phyloP scores from a whole-genome alignment of 2,888 invertebrate genomes.

The Beris chalybata region DNA sequence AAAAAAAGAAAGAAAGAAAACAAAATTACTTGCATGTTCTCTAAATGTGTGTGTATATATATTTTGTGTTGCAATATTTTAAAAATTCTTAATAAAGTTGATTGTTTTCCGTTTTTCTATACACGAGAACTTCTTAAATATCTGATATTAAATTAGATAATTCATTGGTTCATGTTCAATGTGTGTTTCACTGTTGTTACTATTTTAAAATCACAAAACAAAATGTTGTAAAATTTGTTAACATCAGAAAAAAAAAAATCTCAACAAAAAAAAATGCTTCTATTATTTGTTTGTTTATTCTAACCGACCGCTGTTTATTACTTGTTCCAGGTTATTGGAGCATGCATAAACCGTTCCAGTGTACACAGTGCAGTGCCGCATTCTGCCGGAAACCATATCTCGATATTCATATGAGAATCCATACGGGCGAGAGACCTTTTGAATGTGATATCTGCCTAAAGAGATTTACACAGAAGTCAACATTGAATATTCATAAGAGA shows the following conservation, averaged over 20 bases:
- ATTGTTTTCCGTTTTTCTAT: no score
- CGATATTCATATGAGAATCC: conserved; percentile 80
- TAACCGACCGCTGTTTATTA: conserved; percentile 45
- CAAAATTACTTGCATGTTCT: conserved; percentile 12
- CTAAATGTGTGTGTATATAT: conserved; percentile 22
- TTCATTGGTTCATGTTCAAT: no score
- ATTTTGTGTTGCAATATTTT: conserved; percentile 4
- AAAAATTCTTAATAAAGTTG: neutral
- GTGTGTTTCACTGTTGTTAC: neutral
- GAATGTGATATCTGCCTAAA: conserved; percentile 71
- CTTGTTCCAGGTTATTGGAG: conserved; percentile 48
- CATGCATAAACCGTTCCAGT: conserved; percentile 61
- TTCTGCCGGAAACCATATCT: conserved; percentile 75
- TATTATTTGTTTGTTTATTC: conserved; percentile 38
- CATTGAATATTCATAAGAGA: conserved; percentile 72
- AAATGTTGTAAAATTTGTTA: conserved; percentile 3
- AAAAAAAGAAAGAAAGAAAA: neutral
- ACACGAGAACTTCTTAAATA: no score
- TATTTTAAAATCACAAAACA: conserved; percentile 2
- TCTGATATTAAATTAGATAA: no score
- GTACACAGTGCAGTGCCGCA: conserved; percentile 61
- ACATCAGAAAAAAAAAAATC: conserved; percentile 2
- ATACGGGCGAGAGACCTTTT: conserved; percentile 62
- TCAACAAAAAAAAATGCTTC: neutral
- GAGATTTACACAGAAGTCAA: conserved; percentile 73